Conservation (phyloP, 2,797 vertebrate species). For the Microcaecilia unicolor region DNA sequence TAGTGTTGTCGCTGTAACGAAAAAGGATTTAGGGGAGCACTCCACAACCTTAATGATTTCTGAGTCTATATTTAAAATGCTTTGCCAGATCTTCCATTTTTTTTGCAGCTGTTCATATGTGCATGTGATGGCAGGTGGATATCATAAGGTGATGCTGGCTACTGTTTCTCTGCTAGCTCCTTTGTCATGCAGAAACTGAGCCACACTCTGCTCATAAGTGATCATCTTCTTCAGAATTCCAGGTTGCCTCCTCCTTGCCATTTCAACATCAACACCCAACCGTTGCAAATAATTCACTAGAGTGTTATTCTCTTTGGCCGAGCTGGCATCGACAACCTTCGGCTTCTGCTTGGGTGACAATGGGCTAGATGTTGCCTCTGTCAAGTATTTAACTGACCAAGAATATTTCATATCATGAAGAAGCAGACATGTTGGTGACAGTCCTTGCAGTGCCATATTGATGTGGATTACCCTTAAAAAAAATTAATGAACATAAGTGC, state of each 20-base stretch:
- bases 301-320: conserved; percentile 37
- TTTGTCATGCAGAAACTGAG: conserved; percentile 55
- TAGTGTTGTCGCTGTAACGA: conserved; percentile 61
- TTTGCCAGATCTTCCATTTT: conserved; percentile 70
- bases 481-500: neutral
- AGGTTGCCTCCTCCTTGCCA: conserved; percentile 49
- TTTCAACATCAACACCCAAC: conserved; percentile 58
- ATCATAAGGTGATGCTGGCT: conserved; percentile 64
- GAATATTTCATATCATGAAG: conserved; percentile 4
- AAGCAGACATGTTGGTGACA: neutral
- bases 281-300: conserved; percentile 52
- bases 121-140: conserved; percentile 61
- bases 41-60: conserved; percentile 60
- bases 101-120: conserved; percentile 54
- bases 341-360: conserved; percentile 14
- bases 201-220: conserved; percentile 56
- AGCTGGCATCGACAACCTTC: neutral
- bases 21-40: conserved; percentile 69
- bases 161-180: conserved; percentile 47
- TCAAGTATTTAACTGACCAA: conserved; percentile 8
- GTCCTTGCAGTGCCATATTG: neutral
- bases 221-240: conserved; percentile 47
- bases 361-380: neutral
- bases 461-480: neutral
- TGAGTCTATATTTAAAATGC: conserved; percentile 46